Evolutionary conservation across 1,140 invertebrate genomes (phyloP).

Genomic region (Temnothorax curvispinosus): DNA sequence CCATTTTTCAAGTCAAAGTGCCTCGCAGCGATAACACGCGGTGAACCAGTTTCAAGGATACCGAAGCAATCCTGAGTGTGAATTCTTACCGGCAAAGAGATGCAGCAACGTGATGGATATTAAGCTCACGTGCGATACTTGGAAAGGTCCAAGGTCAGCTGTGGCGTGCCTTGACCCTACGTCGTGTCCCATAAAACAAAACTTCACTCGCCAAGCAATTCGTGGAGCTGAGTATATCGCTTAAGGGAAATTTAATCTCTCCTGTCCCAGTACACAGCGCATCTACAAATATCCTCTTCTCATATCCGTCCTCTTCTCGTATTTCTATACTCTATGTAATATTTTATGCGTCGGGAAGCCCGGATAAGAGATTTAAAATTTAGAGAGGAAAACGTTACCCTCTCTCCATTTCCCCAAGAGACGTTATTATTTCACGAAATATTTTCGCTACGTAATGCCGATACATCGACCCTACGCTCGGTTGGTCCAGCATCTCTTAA

Average conservation of each 20-base stretch:
- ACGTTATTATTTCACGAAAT: background rate
- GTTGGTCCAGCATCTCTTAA: constrained; percentile 55
- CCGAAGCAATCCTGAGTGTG: constrained; percentile 2
- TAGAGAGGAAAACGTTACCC: background rate
- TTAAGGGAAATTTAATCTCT: background rate
- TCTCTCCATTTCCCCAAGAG: background rate
- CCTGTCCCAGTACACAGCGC: too few relatives aligned
- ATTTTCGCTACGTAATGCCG: constrained; percentile 22
- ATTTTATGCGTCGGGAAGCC: background rate
- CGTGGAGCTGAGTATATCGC: background rate
- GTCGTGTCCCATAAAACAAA: background rate
- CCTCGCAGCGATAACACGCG: constrained; percentile 25
- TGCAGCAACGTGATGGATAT: constrained; percentile 31
- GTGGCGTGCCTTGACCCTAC: constrained; percentile 13
- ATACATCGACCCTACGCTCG: constrained; percentile 9
- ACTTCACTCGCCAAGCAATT: background rate
- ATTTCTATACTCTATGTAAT: background rate
- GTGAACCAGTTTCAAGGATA: constrained; percentile 58
- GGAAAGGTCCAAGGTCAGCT: constrained; percentile 34
- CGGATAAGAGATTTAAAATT: background rate
- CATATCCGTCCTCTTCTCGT: background rate
- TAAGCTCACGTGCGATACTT: constrained; percentile 4
- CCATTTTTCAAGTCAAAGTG: constrained; percentile 43
- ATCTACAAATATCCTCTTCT: background rate
- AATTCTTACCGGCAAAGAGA: constrained; percentile 17